Evolutionary conservation across 2,888 invertebrate genomes (phyloP).

Genomic region (Patella pellucida): DNA sequence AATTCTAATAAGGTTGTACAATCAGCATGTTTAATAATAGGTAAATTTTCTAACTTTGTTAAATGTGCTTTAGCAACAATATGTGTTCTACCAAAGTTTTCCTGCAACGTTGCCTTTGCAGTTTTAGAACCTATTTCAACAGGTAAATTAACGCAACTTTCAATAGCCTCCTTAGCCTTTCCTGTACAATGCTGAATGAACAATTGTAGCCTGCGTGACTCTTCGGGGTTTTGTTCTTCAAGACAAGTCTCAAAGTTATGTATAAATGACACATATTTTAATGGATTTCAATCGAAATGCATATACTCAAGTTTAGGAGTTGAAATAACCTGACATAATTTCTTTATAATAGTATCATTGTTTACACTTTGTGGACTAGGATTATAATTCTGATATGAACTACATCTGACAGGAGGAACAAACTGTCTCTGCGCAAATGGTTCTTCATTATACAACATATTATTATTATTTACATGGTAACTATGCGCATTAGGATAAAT

Average conservation of each 20-base stretch:
- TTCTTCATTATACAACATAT: too few relatives aligned
- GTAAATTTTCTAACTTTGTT: neutral
- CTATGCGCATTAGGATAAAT: neutral
- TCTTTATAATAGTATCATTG: neutral
- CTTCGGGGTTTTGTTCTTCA: neutral
- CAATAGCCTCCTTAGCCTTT: neutral
- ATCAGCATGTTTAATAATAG: neutral
- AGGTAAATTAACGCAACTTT: slow-evolving; percentile 1
- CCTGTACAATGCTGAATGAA: neutral
- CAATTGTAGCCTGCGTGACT: neutral
- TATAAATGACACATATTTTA: neutral
- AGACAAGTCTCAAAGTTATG: neutral
- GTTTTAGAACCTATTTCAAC: neutral
- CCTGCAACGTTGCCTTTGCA: neutral
- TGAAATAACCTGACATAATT: neutral
- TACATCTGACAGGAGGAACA: too few relatives aligned
- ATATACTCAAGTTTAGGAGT: slow-evolving; percentile 2
- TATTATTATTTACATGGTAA: neutral
- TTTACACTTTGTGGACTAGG: neutral
- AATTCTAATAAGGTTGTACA: neutral
- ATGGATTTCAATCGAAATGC: neutral
- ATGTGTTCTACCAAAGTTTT: neutral
- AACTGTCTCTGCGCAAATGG: too few relatives aligned
- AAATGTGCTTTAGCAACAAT: neutral
- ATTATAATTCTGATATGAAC: neutral